Base-by-base conservation (phyloP, 2,888 invertebrate species). In the Ormyrus rosae region DNA sequence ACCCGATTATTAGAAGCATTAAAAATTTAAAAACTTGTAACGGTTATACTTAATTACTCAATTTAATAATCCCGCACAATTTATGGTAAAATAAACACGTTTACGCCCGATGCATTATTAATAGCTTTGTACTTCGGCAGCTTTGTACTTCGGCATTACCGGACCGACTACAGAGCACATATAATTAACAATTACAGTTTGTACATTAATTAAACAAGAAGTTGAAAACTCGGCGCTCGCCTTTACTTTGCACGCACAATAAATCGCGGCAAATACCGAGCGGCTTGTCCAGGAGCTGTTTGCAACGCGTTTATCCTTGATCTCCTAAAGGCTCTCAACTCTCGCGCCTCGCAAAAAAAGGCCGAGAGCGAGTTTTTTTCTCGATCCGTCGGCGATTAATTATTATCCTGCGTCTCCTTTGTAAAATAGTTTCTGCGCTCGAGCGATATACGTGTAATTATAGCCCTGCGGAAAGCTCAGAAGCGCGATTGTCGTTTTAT, bases 361-460 rank as follows among this genome's bases (percentile, higher is more conserved):
- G 8, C 9, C 7, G 46, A 1, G 19, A 11, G 46, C 63, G n/a
- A 8, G 63, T 65, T 74, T 64, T 64, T 74, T 8, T 34, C 34
- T 55, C 10, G 10, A 13, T 45, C 13, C 10, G 6, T 19, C 48
- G 19, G 19, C 19, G 19, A 19, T 19, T 1, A 19, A 19, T 19
- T 19, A 19, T 19, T 19, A 19, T 19, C 19, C 19, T 19, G 6
- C 1, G 45, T 8, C 5, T 11, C 13, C 50, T 7, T 61, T 61
- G 60, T n/a, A 45, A 71, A 61, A n/a, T 0, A 63, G 71, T 63
- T 72, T 58, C 53, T 53, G 19, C 19, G 19, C 19, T 19, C 19
- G 19, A 19, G 19, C 19, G 19, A 19, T 19, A 19, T 19, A 19
- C 19, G 2, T 19, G 19, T 19, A 19, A 19, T 19, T 19, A 19